Evolutionary conservation across 2,797 vertebrate genomes (phyloP).

Genomic region (Enoplosus armatus): DNA sequence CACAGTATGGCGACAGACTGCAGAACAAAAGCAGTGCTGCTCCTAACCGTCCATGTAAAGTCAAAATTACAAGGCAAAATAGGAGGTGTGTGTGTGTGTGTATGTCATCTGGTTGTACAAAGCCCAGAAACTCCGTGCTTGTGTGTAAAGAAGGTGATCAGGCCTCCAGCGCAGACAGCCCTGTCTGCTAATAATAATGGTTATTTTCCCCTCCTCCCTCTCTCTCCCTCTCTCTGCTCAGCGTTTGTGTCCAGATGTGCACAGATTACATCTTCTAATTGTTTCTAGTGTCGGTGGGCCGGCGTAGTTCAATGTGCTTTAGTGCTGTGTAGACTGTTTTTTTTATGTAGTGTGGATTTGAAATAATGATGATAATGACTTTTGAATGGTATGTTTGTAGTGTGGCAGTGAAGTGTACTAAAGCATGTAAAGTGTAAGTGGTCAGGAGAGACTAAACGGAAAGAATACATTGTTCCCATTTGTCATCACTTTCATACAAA

Average conservation of each 20-base stretch:
- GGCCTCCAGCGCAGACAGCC: conserved; percentile 73
- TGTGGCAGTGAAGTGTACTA: conserved; percentile 31
- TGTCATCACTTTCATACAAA: not conserved
- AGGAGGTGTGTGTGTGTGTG: conserved; percentile 23
- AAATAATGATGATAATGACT: conserved; percentile 62
- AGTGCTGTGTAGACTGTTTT: conserved; percentile 71
- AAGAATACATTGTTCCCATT: not conserved
- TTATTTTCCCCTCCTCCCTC: conserved; percentile 69
- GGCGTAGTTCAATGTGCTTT: conserved; percentile 64
- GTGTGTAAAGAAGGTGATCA: conserved; percentile 76
- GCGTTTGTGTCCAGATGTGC: conserved; percentile 72
- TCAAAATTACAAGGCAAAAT: conserved; percentile 60
- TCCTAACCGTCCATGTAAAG: conserved; percentile 38
- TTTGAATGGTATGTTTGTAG: conserved; percentile 47
- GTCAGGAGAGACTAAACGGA: conserved; percentile 8
- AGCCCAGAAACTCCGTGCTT: conserved; percentile 42
- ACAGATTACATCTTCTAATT: conserved; percentile 82
- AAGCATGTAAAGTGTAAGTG: conserved; percentile 29
- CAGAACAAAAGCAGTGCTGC: conserved; percentile 53
- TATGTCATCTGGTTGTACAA: conserved; percentile 45
- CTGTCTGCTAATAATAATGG: conserved; percentile 75
- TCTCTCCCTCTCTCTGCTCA: conserved; percentile 71
- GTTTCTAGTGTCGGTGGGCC: conserved; percentile 72
- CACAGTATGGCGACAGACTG: conserved; percentile 49
- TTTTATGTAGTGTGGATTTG: conserved; percentile 67